Base-by-base conservation (phyloP, 2,797 vertebrate genomes). In the Megalops cyprinoides region DNA sequence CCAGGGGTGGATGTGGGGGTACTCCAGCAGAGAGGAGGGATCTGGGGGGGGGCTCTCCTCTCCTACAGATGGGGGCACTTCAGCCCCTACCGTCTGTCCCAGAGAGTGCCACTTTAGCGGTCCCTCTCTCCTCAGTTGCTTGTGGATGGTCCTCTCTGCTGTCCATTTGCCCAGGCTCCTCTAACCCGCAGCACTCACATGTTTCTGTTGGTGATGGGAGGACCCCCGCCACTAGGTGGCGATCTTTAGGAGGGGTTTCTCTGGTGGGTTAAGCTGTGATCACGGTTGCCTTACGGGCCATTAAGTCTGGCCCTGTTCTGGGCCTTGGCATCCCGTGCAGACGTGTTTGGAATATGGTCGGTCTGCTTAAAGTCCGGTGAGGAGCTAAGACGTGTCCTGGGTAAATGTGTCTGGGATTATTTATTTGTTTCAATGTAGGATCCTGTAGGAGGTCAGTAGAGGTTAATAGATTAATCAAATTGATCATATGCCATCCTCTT, bases 41-140 rank as follows among this genome's bases (percentile, higher is more conserved):
- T 60, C 42, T 31, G 42, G 48, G 31, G 14, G 42, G 48, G 62
- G 74, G 28, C 34, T 79, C 78, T 53, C 34, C 3, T 15, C 65
- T 71, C 8, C 34, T 5, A 31, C 78, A 71, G 44, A 18, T 51
- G 37, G 58, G 31, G 28, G 12, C 74, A 75, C 48, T 75, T 75
- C 28, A 75, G 25, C 60, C 12, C 60, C 60, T n/a, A 37, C 28
- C 31, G 20, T 6, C 12, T 37, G 14, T 31, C 60, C 28, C 60
- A 4, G 6, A 28, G 12, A 28, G n/a, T 23, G 15, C n/a, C 31
- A 25, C 58, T 60, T 31, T 18, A 60, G 31, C 2, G 28, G 0
- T 5, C 46, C 46, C n/a, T 6, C n/a, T n/a, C 53, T 75, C 80
- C 74, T 80, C 74, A 71, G 42, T 79, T 74, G 71, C 79, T 78